phyloP scores from a whole-genome alignment of 1,140 invertebrate genomes.

The Copidosoma floridanum region DNA sequence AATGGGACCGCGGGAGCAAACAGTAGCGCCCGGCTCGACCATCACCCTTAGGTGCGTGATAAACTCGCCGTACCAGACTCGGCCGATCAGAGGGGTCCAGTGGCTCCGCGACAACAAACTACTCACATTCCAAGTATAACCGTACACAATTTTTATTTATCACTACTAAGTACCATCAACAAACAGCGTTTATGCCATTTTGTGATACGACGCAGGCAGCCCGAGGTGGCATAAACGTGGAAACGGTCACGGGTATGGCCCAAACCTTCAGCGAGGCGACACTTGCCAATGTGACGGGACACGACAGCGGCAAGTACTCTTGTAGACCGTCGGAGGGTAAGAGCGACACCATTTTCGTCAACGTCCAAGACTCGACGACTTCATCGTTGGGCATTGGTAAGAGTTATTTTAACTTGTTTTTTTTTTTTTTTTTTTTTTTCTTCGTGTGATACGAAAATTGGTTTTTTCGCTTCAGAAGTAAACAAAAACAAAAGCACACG shows the following conservation, averaged over 20 bases:
- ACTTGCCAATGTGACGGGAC: slow-evolving; percentile 48
- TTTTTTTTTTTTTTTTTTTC: too few species aligned
- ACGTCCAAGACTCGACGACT: slow-evolving; percentile 54
- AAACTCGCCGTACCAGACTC: slow-evolving; percentile 47
- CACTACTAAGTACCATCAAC: too few species aligned
- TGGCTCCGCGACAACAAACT: slow-evolving; percentile 55
- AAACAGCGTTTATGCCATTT: too few species aligned
- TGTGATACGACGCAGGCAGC: slow-evolving; percentile 49
- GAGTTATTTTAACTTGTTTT: too few species aligned
- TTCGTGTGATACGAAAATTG: too few species aligned
- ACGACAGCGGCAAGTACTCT: slow-evolving; percentile 60
- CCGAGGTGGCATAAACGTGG: slow-evolving; percentile 55
- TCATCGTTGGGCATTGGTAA: too few species aligned
- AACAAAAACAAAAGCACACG: too few species aligned
- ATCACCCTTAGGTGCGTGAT: slow-evolving; percentile 55
- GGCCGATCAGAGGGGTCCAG: slow-evolving; percentile 53
- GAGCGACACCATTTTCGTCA: slow-evolving; percentile 53
- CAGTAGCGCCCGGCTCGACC: slow-evolving; percentile 51
- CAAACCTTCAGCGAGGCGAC: slow-evolving; percentile 55
- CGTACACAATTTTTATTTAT: slow-evolving; percentile 19
- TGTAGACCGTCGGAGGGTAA: slow-evolving; percentile 57
- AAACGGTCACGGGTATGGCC: slow-evolving; percentile 53
- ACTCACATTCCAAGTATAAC: slow-evolving; percentile 52
- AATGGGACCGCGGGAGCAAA: slow-evolving; percentile 53
- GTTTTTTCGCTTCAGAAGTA: too few species aligned